phyloP scores from a whole-genome alignment of 2,113 vertebrate genomes.

The Bothrops jararaca region DNA sequence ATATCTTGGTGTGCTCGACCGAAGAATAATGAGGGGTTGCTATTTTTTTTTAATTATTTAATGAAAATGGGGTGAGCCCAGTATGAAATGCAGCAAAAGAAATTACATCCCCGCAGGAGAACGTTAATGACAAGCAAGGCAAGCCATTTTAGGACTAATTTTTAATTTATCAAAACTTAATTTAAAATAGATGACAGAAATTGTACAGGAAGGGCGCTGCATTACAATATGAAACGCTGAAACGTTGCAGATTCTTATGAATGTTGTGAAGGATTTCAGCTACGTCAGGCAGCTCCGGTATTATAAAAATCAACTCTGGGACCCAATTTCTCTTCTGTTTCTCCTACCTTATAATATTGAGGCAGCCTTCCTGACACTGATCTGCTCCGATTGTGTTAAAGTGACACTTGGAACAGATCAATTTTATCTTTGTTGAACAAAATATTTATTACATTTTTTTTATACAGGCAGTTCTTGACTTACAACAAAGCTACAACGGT shows the following conservation, averaged over 20 bases:
- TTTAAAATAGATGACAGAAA: constrained; percentile 65
- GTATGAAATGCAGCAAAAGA: constrained; percentile 64
- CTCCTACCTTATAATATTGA: not conserved
- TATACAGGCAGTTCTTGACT: not conserved
- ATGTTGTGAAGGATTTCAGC: not conserved
- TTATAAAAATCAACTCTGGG: not conserved
- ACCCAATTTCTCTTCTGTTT: not conserved
- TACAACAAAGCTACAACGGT: not conserved
- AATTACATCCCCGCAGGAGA: constrained; percentile 53
- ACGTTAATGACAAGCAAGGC: constrained; percentile 68
- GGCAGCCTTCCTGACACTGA: not conserved
- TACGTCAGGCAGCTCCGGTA: not conserved
- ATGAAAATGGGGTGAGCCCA: constrained; percentile 67
- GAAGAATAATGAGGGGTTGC: constrained; percentile 66
- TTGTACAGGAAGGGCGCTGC: constrained; percentile 51
- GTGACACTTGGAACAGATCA: not conserved
- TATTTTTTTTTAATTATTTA: constrained; percentile 45
- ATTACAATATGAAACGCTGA: constrained; percentile 58
- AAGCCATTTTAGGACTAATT: constrained; percentile 66
- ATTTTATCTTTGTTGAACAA: not conserved
- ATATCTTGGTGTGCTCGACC: constrained; percentile 66
- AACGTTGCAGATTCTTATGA: constrained; percentile 23
- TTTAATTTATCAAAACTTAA: constrained; percentile 68
- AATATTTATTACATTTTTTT: not conserved
- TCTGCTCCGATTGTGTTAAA: not conserved